Base-by-base conservation (phyloP, 2,113 vertebrate genomes). In the Scomber scombrus region DNA sequence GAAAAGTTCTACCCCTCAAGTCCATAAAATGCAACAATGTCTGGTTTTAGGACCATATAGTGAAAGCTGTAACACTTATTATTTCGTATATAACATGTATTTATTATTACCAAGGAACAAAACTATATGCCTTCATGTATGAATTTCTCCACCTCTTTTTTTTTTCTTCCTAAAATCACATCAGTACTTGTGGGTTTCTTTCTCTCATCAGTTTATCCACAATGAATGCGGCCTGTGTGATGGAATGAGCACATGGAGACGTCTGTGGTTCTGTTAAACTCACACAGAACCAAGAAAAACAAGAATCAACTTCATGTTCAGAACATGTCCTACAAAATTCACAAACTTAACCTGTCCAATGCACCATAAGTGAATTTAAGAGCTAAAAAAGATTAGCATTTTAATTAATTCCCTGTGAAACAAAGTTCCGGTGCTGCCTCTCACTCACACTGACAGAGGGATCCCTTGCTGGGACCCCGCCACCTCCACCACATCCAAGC, bases 381-480 rank as follows among this genome's bases (percentile, higher is more conserved):
- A 40, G 34, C 31, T 54, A 9, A 11, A 23, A 43, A 8, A 71
- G 12, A 67, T 29, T 34, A 54, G 50, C 29, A 54, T 15, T 19
- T 61, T 2, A 26, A 2, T 31, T 13, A 18, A 58, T 14, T 60
- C n/a, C 52, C 29, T 1, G 60, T 65, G 34, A 75, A 50, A 63
- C n/a, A 55, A 86, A 92, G 78, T 86, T 84, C 61, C 29, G 68
- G 21, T 75, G 71, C 68, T 19, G 81, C 80, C 31, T 62, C 60
- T 62, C 82, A 95, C 95, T 95, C 88, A 95, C 95, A 95, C 94
- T 79, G 97, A 97, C 78, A 98, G 94, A 84, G 98, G 98, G 89
- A 99, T 99, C 91, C 97, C 97, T 95, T 96, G 97, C 95, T 97
- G 97, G 86, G 97, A 96, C 89, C 94, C 96, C 89, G 94, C 93